Base-by-base conservation (phyloP, 2,113 vertebrate species). In the Pycnonotus jocosus region DNA sequence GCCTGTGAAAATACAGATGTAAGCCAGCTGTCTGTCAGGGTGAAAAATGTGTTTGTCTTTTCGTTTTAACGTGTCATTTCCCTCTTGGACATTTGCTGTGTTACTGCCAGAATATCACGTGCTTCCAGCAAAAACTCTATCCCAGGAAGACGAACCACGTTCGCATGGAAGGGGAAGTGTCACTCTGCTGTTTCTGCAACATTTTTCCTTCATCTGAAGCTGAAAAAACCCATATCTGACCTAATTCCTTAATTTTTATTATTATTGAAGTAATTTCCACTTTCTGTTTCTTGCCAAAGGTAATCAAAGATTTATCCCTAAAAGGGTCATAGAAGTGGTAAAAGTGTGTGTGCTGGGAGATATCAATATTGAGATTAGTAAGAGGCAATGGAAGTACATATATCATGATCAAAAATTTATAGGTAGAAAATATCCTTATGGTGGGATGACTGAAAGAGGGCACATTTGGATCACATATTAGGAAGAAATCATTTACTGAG, bases 21-120 rank as follows among this genome's bases (percentile, higher is more conserved):
- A 94, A 94, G 90, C 96, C 96, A 97, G 96, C 96, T 97, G 96
- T 96, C 95, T 96, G 95, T 96, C 96, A 96, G 93, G 82, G 93
- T 96, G 96, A 96, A 95, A 96, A 97, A 97, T 97, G 96, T 94
- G 92, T 96, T 96, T 97, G 90, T 96, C 94, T 96, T 96, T 95
- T 94, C 12, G 7, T 94, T 96, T 93, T 95, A 96, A 96, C 47
- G 40, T 96, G 96, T 95, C 94, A 94, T 95, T 96, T 97, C 95
- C 96, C 96, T 92, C 93, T 95, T 94, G 94, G 94, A 94, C 92
- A 12, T 96, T 94, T 80, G 74, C 62, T 90, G 58, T 38, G 50
- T 91, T 80, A 48, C 71, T 93, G 94, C 95, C 96, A 96, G 90
- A 71, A 93, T 88, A 66, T 78, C 90, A 94, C 28, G 28, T 96